phyloP scores from a whole-genome alignment of 2,113 vertebrate species.

The Rhineura floridana region DNA sequence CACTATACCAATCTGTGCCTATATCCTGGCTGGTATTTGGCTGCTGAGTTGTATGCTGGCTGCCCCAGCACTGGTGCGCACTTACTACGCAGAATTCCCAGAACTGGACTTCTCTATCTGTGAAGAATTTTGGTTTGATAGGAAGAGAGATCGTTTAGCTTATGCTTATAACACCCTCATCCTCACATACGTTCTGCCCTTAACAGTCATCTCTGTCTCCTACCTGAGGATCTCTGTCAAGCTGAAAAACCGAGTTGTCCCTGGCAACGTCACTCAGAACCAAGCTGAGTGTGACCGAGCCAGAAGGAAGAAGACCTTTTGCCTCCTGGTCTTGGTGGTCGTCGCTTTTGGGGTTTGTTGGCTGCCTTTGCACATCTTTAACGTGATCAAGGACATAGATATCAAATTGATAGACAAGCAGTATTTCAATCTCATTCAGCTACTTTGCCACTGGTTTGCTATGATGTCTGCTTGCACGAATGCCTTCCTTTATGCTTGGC shows the following conservation, averaged over 20 bases:
- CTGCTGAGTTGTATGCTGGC: conserved; percentile 77
- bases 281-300: conserved; percentile 75
- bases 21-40: conserved; percentile 80
- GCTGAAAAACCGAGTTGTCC: conserved; percentile 83
- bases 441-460: conserved; percentile 84
- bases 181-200: conserved; percentile 75
- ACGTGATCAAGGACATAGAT: conserved; percentile 81
- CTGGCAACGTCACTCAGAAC: conserved; percentile 75
- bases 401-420: conserved; percentile 82
- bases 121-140: conserved; percentile 86
- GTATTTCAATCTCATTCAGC: conserved; percentile 82
- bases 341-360: conserved; percentile 77
- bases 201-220: conserved; percentile 77
- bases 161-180: conserved; percentile 81
- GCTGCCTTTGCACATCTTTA: conserved; percentile 83
- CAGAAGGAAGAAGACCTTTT: conserved; percentile 80
- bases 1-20: conserved; percentile 77
- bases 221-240: conserved; percentile 81
- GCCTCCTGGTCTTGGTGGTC: conserved; percentile 82
- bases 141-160: conserved; percentile 74
- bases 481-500: conserved; percentile 86
- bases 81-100: conserved; percentile 81
- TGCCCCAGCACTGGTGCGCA: conserved; percentile 77
- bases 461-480: conserved; percentile 86
- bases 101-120: conserved; percentile 87